Evolutionary conservation across 2,113 vertebrate species (phyloP), one percentile per base, ranked within the genome.

Genomic region (Elgaria multicarinata): DNA sequence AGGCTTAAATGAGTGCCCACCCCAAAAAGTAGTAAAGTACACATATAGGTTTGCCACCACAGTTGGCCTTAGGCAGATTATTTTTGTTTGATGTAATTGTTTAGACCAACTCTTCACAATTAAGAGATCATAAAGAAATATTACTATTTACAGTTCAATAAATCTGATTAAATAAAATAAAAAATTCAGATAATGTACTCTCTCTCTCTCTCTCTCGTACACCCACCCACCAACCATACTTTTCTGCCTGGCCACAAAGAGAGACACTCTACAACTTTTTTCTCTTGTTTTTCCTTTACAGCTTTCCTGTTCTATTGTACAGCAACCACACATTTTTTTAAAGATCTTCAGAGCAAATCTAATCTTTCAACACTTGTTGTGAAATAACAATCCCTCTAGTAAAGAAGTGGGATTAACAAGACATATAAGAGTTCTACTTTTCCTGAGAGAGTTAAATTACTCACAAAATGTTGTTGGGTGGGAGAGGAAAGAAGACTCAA

Each of bases 291-390:
- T 36, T 74, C 31, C 55, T 75, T 50, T 28, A 9, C 20, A 75
- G 39, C 46, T n/a, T 75, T 26, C 28, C 24, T 55, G 24, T 53
- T 79, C 46, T 20, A 9, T 42, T 83, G 69, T 75, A 83, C 22
- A 66, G 55, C 71, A 76, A 13, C 36, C 58, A 75, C 42, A 64
- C 80, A 31, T 89, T 89, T 62, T 62, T 76, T 64, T n/a, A n/a
- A 89, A 75, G 55, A 44, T 83, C 31, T 64, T 39, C 42, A 39
- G 72, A 50, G 42, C 44, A 83, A 83, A 83, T 83, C 69, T 89
- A 33, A n/a, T 50, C 55, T 76, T 89, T 89, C 80, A 83, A 64
- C 69, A 76, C 46, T 83, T 74, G 71, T 89, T 83, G 53, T 75
- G 55, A 83, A 83, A 74, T 89, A 83, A 83, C 71, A 72, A 58